Conservation (phyloP, 1,140 invertebrate genomes). For the Magallana gigas region DNA sequence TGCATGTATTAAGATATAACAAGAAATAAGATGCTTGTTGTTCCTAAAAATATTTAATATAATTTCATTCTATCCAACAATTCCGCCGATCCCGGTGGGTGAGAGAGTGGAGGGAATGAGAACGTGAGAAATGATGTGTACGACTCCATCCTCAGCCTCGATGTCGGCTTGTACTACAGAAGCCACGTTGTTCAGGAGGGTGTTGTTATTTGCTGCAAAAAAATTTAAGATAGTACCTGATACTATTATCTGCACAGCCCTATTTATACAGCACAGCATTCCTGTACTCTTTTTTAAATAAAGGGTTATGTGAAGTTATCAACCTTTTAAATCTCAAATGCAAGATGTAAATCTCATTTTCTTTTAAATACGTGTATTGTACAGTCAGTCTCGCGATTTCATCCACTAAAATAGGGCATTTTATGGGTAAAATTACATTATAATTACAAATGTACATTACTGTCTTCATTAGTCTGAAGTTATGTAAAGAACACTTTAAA, state of each 20-base stretch:
- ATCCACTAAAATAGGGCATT: no score
- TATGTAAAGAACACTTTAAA: no score
- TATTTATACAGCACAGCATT: no score
- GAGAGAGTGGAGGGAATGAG: constrained; percentile 85
- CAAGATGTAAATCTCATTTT: no score
- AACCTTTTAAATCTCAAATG: no score
- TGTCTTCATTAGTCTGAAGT: no score
- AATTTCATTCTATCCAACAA: constrained; percentile 61
- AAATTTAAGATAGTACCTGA: background rate
- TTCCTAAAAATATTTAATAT: background rate
- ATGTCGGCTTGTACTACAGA: constrained; percentile 88
- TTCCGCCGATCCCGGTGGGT: constrained; percentile 8
- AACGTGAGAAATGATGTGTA: constrained; percentile 91
- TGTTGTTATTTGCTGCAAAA: constrained; percentile 77
- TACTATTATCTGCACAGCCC: no score
- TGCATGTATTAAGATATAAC: background rate
- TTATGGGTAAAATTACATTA: no score
- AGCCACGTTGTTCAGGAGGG: constrained; percentile 91
- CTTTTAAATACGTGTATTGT: no score
- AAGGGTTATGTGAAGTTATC: background rate
- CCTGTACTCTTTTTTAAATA: no score
- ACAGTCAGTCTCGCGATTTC: no score
- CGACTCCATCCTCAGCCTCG: constrained; percentile 90
- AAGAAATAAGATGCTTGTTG: background rate
- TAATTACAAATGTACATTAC: no score